These are phyloP conservation scores for Cisticola juncidis DNA, from an alignment of 2,113 vertebrate genomes.

Conservation along the genomic window DNA sequence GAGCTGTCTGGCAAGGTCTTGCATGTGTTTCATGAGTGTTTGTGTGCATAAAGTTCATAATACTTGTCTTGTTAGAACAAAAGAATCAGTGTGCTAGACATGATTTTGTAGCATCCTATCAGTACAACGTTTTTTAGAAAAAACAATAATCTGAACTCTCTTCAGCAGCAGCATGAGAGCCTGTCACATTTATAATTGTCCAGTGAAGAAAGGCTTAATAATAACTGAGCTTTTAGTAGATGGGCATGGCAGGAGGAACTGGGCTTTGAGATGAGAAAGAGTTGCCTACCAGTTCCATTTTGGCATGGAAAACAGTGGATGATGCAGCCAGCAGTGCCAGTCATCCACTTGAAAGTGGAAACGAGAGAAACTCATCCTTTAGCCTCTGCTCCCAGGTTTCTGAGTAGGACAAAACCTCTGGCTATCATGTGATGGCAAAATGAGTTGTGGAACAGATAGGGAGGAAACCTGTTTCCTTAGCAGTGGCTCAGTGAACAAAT, in stretches of 20 bases:
- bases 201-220: background rate
- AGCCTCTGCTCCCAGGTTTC: background rate
- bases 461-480: background rate
- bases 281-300: background rate
- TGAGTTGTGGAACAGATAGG: background rate
- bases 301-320: background rate
- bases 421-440: background rate
- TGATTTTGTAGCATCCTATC: background rate
- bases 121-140: background rate
- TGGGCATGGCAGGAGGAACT: background rate
- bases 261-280: background rate
- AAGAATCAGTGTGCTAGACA: background rate
- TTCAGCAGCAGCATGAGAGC: background rate
- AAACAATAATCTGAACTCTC: background rate
- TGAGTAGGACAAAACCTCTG: background rate
- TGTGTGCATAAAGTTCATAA: background rate
- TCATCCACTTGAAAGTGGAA: background rate
- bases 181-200: background rate
- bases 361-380: background rate
- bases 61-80: background rate
- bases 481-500: background rate
- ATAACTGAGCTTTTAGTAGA: background rate
- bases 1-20: background rate
- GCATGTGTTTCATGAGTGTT: background rate
- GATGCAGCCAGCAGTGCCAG: background rate